Conservation (phyloP, 1,140 invertebrate species). For the Pseudachorutes palmiensis region DNA sequence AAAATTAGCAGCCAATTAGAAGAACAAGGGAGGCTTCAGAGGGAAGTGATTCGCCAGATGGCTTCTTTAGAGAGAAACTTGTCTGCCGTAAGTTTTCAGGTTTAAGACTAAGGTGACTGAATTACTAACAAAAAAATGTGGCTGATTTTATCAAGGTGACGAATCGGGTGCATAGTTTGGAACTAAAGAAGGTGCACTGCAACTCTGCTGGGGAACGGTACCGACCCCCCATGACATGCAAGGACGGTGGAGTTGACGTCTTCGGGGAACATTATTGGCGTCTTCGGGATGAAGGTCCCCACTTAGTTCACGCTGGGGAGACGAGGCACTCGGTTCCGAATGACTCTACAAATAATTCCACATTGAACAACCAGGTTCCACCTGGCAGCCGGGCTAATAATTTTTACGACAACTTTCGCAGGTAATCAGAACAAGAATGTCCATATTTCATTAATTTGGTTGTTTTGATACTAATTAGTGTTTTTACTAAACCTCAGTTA, state of each 20-base stretch:
- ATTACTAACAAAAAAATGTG: no score
- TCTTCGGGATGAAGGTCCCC: no score
- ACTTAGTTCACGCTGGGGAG: neutral
- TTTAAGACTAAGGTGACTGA: no score
- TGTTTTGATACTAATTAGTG: neutral
- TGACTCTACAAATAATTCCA: neutral
- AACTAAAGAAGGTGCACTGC: neutral
- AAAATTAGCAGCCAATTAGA: no score
- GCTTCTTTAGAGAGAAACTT: no score
- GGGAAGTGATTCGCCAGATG: no score
- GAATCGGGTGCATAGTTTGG: neutral
- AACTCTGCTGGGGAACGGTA: neutral
- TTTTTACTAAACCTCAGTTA: slow-evolving; percentile 50
- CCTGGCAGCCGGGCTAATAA: slow-evolving; percentile 81
- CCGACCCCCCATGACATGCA: no score
- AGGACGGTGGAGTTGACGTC: neutral
- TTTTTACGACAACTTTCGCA: slow-evolving; percentile 76
- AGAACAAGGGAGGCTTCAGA: no score
- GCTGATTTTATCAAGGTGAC: no score
- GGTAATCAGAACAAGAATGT: no score
- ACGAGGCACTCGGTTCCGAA: neutral
- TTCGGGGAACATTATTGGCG: neutral
- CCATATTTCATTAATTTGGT: no score
- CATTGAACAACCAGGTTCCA: slow-evolving; percentile 72
- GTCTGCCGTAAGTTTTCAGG: no score